Conservation (phyloP, 2,888 invertebrate species). For the Germaria angustata region DNA sequence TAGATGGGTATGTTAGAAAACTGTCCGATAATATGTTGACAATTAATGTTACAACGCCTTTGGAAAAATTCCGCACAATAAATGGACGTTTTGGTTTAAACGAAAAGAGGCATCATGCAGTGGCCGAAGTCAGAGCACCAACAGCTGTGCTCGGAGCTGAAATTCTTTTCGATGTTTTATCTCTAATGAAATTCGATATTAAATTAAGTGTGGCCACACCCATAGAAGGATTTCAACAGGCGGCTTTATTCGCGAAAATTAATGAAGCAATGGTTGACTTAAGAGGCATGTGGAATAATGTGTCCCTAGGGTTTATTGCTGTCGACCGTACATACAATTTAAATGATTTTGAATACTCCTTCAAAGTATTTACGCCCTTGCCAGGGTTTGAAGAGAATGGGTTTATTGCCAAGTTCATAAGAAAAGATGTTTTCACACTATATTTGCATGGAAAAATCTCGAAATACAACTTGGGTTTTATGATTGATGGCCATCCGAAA, state of each 20-base stretch:
- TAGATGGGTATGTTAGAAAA: constrained; percentile 86
- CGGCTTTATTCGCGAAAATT: constrained; percentile 85
- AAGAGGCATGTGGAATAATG: constrained; percentile 87
- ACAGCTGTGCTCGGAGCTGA: constrained; percentile 86
- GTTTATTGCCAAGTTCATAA: constrained; percentile 84
- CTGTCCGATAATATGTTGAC: constrained; percentile 88
- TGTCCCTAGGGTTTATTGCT: constrained; percentile 88
- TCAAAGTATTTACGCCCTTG: constrained; percentile 89
- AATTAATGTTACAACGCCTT: constrained; percentile 88
- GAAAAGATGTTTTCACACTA: constrained; percentile 84
- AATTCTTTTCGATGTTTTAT: constrained; percentile 83
- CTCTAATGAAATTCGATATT: constrained; percentile 86
- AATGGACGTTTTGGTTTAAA: constrained; percentile 87
- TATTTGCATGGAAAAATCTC: constrained; percentile 86
- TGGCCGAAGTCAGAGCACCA: constrained; percentile 87
- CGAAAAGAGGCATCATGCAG: constrained; percentile 85
- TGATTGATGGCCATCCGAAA: constrained; percentile 76
- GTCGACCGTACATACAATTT: constrained; percentile 84
- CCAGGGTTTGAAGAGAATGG: constrained; percentile 89
- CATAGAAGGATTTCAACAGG: constrained; percentile 85
- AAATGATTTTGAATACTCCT: constrained; percentile 88
- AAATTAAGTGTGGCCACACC: constrained; percentile 88
- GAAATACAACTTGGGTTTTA: constrained; percentile 83
- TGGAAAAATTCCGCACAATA: constrained; percentile 84
- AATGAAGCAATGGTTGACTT: constrained; percentile 87